Conservation (phyloP, 1,140 invertebrate genomes). For the Drosophila micromelanica region DNA sequence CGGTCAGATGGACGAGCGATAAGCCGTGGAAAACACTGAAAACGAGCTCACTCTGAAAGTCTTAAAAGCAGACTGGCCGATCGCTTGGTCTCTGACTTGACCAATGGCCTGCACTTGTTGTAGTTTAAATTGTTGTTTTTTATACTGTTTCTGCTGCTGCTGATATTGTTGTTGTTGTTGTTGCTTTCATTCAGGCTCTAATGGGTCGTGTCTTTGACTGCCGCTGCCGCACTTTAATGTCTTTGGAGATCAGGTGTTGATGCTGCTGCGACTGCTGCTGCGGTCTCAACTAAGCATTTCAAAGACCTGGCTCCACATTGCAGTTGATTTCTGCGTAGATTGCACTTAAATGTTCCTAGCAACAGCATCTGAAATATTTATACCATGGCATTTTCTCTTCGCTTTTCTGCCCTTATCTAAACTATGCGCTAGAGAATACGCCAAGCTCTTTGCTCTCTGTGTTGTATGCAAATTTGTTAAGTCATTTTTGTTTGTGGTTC, state of each 20-base stretch:
- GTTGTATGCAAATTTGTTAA: constrained; percentile 78
- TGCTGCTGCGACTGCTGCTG: constrained; percentile 36
- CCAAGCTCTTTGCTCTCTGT: constrained; percentile 16
- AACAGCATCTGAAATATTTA: constrained; percentile 75
- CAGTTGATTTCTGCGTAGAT: constrained; percentile 71
- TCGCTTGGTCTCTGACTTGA: constrained; percentile 31
- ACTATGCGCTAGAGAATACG: constrained; percentile 50
- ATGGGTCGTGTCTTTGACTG: constrained; percentile 48
- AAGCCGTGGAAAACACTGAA: constrained; percentile 55
- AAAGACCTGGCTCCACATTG: constrained; percentile 47
- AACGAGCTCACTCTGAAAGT: constrained; percentile 68
- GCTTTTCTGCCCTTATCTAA: constrained; percentile 77
- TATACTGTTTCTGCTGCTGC: constrained; percentile 30
- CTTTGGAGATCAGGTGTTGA: constrained; percentile 77
- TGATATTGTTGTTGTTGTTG: constrained; percentile 37
- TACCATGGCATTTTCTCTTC: constrained; percentile 65
- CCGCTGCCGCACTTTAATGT: constrained; percentile 60
- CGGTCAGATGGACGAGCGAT: constrained; percentile 45
- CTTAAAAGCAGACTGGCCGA: constrained; percentile 54
- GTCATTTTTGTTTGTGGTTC: constrained; percentile 80
- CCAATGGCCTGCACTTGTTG: constrained; percentile 71
- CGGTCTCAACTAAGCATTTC: constrained; percentile 20
- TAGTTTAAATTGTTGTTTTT: constrained; percentile 21
- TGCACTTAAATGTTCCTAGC: constrained; percentile 73
- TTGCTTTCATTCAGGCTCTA: constrained; percentile 45